Percentiles rank a stretch among this genome's conserved stretches.
phyloP scores from a whole-genome alignment of 2,888 invertebrate genomes.

The Xestia rhomboidea region DNA sequence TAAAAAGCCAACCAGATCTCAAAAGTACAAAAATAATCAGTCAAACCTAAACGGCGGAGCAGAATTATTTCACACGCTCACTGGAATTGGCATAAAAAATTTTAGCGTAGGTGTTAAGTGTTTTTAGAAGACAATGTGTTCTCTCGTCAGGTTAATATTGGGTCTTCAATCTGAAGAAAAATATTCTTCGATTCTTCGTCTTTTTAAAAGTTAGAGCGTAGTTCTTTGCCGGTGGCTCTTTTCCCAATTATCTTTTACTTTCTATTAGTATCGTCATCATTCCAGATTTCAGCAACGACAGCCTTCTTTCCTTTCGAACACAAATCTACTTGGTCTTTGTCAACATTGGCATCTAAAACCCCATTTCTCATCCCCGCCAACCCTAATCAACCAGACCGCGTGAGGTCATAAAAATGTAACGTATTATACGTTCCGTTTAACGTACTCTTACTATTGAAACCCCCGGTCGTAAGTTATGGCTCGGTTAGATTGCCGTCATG shows the following conservation, averaged over 20 bases:
- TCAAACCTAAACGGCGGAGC: no score
- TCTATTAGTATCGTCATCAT: not conserved
- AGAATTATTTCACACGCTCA: no score
- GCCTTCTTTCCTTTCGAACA: not conserved
- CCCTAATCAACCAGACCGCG: conserved; percentile 32
- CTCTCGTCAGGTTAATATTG: no score
- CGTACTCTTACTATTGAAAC: conserved; percentile 68
- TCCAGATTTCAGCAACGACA: not conserved
- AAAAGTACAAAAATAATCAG: no score
- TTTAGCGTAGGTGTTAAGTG: no score
- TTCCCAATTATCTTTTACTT: no score
- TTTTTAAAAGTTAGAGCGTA: no score
- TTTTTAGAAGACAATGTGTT: no score
- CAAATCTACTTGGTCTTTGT: not conserved
- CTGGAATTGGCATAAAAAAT: no score
- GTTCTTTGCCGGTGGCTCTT: no score
- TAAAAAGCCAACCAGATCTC: not conserved
- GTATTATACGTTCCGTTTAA: conserved; percentile 48
- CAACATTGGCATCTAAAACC: not conserved
- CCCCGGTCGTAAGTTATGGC: conserved; percentile 50
- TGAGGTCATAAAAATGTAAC: conserved; percentile 51
- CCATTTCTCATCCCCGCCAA: conserved; percentile 15
- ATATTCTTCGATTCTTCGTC: no score
- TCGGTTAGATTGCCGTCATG: conserved; percentile 40
- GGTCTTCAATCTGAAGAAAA: no score